Conservation (phyloP, 2,888 invertebrate species). For the Cataglyphis rosenhaueri region DNA sequence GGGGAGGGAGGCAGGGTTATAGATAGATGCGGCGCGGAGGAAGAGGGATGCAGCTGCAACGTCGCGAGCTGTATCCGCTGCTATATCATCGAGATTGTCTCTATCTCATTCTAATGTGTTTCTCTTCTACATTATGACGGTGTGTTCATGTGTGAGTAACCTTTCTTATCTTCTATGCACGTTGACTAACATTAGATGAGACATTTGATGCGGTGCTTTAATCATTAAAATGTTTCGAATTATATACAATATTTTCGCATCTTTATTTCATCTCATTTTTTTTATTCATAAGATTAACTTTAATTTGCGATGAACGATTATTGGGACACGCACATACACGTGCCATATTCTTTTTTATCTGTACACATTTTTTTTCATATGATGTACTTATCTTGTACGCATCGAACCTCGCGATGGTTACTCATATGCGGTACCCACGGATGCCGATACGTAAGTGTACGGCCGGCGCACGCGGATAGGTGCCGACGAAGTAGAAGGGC, state of each 20-base stretch:
- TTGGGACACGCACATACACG: neutral
- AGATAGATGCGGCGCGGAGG: constrained; percentile 44
- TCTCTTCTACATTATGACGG: neutral
- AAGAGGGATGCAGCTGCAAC: constrained; percentile 41
- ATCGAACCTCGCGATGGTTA: constrained; percentile 61
- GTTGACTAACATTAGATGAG: neutral
- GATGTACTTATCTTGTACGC: neutral
- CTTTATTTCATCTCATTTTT: neutral
- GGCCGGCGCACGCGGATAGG: constrained; percentile 39
- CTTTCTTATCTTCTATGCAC: constrained; percentile 6
- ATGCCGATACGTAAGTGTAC: constrained; percentile 54
- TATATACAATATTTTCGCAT: neutral
- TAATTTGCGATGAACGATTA: neutral
- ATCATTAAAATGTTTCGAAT: constrained; percentile 1
- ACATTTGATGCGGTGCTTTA: constrained; percentile 5
- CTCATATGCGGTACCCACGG: constrained; percentile 67
- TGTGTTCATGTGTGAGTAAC: neutral
- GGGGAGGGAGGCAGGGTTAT: constrained; percentile 29
- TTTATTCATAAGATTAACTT: neutral
- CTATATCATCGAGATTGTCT: constrained; percentile 41
- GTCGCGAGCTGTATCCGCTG: constrained; percentile 55
- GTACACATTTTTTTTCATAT: neutral
- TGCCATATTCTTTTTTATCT: neutral
- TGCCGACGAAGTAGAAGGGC: constrained; percentile 50
- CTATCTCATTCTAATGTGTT: constrained; percentile 33